Percentiles rank a stretch among this genome's conserved stretches.
phyloP scores from a whole-genome alignment of 92 coral and sea anemone species.

The Paragorgia papillata region DNA sequence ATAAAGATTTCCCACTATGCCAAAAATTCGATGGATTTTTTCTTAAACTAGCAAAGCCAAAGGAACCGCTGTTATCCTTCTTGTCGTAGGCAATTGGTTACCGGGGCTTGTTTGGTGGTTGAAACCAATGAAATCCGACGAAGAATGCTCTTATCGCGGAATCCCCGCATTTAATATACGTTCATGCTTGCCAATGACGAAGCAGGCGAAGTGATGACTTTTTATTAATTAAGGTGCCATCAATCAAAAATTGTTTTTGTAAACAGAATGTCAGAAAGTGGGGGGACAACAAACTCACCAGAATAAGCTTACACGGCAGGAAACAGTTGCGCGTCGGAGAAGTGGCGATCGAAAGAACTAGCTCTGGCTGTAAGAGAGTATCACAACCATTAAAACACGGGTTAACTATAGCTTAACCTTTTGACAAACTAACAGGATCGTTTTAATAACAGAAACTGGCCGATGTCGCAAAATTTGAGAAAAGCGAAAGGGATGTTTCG shows the following conservation, averaged over 20 bases:
- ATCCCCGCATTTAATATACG: background rate
- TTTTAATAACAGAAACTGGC: background rate
- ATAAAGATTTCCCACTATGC: no score
- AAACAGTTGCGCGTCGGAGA: background rate
- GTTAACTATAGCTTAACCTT: no score
- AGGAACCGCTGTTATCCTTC: background rate
- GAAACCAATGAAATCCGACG: conserved; percentile 1
- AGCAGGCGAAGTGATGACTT: background rate
- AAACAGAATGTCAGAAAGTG: background rate
- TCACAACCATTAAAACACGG: no score
- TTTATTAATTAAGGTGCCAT: background rate
- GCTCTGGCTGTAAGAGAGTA: background rate
- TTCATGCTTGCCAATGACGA: background rate
- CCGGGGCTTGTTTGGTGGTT: background rate
- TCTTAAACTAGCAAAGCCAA: background rate
- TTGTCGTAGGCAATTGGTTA: background rate
- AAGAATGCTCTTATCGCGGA: background rate
- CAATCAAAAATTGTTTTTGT: background rate
- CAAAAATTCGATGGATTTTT: no score
- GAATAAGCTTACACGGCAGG: background rate
- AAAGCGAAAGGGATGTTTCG: conserved; percentile 31
- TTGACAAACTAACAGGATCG: background rate
- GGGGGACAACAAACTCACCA: background rate
- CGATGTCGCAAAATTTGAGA: conserved; percentile 13
- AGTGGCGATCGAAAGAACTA: background rate